These are phyloP conservation scores for Platycheirus rosarum DNA, from an alignment of 2,888 invertebrate genomes.

Conservation along the genomic window DNA sequence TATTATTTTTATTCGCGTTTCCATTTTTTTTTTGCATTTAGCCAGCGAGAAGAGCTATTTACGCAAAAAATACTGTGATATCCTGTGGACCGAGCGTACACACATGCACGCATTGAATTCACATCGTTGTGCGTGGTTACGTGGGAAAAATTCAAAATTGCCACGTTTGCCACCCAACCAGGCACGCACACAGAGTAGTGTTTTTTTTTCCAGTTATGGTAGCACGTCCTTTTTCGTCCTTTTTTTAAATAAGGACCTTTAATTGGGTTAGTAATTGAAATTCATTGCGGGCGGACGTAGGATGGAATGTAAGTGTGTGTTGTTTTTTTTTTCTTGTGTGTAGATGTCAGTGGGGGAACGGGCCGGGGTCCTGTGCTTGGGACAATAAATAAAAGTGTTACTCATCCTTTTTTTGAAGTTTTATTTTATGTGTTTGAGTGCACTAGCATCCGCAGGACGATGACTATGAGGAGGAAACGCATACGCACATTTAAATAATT, in stretches of 20 bases:
- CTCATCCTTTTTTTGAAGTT: constrained; percentile 49
- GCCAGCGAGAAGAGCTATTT: constrained; percentile 65
- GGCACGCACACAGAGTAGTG: constrained; percentile 60
- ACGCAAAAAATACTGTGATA: constrained; percentile 70
- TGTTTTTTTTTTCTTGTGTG: constrained; percentile 36
- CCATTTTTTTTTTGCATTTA: constrained; percentile 37
- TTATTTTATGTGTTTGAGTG: constrained; percentile 69
- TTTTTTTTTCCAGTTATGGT: constrained; percentile 43
- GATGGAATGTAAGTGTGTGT: constrained; percentile 48
- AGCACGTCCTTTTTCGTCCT: constrained; percentile 40
- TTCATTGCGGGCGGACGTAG: constrained; percentile 77
- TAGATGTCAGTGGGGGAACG: background rate
- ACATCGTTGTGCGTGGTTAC: constrained; percentile 69
- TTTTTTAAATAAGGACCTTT: constrained; percentile 75
- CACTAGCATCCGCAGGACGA: constrained; percentile 67
- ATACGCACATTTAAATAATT: constrained; percentile 74
- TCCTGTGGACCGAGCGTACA: constrained; percentile 59
- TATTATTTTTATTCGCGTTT: constrained; percentile 28
- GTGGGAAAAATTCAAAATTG: constrained; percentile 72
- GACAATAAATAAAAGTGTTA: constrained; percentile 73
- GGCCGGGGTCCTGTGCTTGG: constrained; percentile 64
- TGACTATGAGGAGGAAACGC: constrained; percentile 19
- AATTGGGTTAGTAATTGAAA: constrained; percentile 81
- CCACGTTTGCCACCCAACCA: constrained; percentile 33
- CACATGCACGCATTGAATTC: constrained; percentile 68